Conservation (phyloP, 2,113 vertebrate genomes). For the Antechinus flavipes region DNA sequence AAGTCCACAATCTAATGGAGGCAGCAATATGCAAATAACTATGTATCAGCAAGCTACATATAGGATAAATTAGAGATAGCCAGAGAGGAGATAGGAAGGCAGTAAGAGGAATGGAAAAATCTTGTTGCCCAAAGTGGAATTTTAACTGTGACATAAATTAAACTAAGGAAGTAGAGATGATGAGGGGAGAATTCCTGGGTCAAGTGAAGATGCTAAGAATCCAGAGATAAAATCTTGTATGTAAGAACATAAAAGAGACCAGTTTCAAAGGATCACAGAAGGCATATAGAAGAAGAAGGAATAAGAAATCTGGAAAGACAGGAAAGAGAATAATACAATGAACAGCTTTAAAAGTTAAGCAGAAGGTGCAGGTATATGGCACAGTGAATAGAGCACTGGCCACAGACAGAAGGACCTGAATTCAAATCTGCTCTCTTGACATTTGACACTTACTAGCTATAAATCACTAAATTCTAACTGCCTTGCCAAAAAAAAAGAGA, state of each 20-base stretch:
- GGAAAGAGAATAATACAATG: not conserved
- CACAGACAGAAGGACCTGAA: too few species aligned
- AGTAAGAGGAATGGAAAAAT: not conserved
- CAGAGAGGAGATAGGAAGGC: not conserved
- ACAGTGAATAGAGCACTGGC: too few species aligned
- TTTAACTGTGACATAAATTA: not conserved
- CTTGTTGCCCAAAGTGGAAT: not conserved
- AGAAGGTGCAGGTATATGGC: not conserved
- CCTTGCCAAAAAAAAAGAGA: not conserved
- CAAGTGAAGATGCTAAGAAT: not conserved
- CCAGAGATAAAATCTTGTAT: not conserved
- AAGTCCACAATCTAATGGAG: not conserved
- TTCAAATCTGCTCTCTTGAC: too few species aligned
- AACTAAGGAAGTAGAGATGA: not conserved
- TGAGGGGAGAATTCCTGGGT: not conserved
- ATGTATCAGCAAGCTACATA: not conserved
- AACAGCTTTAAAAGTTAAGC: not conserved
- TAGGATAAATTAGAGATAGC: not conserved
- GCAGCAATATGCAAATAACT: not conserved
- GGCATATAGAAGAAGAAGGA: not conserved
- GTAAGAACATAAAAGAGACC: not conserved
- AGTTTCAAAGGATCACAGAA: not conserved
- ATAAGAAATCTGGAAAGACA: not conserved
- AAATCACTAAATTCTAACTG: too few species aligned
- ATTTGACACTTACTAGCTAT: too few species aligned